Base-by-base conservation (phyloP, 2,888 invertebrate genomes). In the Ophion ellenae region DNA sequence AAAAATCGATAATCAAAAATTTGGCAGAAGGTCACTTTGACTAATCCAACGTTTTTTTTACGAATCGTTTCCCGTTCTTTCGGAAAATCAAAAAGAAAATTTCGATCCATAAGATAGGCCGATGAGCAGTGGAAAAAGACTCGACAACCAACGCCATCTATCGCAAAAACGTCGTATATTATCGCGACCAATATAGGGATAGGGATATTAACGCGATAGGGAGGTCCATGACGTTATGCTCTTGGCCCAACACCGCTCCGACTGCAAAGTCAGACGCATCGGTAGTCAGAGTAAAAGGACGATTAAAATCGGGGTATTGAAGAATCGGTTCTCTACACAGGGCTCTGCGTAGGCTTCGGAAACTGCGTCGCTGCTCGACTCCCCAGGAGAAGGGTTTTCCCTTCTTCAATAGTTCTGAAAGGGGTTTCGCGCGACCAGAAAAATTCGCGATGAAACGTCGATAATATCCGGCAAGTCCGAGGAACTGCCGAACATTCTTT, bases 261-360 rank as follows among this genome's bases (percentile, higher is more conserved):
- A 87, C 1, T 0, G 83, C 86, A 9, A 59, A 20, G 45, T 86
- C 84, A 0, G 69, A 81, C 0, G 80, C 86, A n/a, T 86, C 86
- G 0, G 85, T 87, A 0, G 87, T 87, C 1, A 87, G 2, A 0
- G 76, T 74, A 45, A 88, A 88, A 11, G 69, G 74, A 67, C 84
- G 17, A 14, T 40, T 28, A 17, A 88, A 78, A 73, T 87, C 84
- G 0, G 87, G 85, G 14, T 84, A 83, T 61, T 77, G 82, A 47
- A 87, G 64, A 6, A 85, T 59, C 0, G 86, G 87, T 14, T 73
- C 75, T 10, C 20, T 64, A 17, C 83, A 86, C 1, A 87, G 63
- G 11, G 64, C 81, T 28, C 63, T 47, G 11, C 66, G 74, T 47
- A 87, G 53, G 11, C 63, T 63, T 2, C 79, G 53, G 57, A 86